Evolutionary conservation across 2,888 invertebrate species (phyloP).

Genomic region (Scaptomyza caliginosa): DNA sequence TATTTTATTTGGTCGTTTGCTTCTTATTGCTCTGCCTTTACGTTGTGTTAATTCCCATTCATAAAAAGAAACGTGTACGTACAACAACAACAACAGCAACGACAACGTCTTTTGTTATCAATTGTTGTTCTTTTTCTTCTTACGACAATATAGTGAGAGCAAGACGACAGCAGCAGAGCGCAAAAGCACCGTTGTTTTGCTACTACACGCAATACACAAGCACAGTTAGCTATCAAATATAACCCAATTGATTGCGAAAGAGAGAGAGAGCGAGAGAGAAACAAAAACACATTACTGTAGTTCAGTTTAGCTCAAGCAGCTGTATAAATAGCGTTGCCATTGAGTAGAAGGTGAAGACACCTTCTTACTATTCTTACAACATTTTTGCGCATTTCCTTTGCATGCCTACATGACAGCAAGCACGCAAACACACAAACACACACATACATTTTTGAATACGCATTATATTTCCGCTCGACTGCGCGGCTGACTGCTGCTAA

Average conservation of each 20-base stretch:
- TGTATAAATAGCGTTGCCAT: constrained; percentile 72
- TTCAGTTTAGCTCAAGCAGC: constrained; percentile 53
- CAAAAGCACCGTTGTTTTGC: constrained; percentile 62
- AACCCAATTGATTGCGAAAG: constrained; percentile 55
- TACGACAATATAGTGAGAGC: constrained; percentile 46
- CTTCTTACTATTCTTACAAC: constrained; percentile 34
- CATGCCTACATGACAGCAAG: constrained; percentile 46
- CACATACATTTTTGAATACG: constrained; percentile 43
- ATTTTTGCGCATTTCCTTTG: constrained; percentile 60
- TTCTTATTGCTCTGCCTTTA: constrained; percentile 7
- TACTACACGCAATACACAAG: constrained; percentile 42
- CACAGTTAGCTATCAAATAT: constrained; percentile 37
- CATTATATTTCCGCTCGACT: constrained; percentile 79
- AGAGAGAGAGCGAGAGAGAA: constrained; percentile 16
- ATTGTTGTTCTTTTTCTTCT: constrained; percentile 30
- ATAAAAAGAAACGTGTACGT: constrained; percentile 60
- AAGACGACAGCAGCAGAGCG: constrained; percentile 27
- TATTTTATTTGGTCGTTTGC: constrained; percentile 29
- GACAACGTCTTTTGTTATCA: constrained; percentile 63
- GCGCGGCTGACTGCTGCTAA: constrained; percentile 51
- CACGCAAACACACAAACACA: constrained; percentile 25
- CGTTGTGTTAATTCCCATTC: constrained; percentile 56
- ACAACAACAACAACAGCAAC: constrained; percentile 25
- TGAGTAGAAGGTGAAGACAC: not conserved
- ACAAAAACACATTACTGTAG: constrained; percentile 11